Base-by-base conservation (phyloP, 1,140 invertebrate genomes). In the Pantala flavescens region DNA sequence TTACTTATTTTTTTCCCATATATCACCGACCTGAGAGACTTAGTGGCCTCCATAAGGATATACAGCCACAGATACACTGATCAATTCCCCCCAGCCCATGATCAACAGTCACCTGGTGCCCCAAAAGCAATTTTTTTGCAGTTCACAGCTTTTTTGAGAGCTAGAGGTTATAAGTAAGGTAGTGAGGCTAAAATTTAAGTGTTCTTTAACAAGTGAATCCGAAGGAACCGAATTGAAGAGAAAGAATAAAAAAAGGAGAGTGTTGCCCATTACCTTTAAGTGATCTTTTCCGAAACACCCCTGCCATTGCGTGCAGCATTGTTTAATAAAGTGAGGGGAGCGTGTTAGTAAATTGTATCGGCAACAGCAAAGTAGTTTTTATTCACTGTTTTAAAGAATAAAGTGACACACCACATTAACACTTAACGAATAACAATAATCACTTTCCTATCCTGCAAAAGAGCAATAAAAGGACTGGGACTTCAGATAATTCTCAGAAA, bases 231-330 rank as follows among this genome's bases (percentile, higher is more conserved):
- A 76, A 73, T 75, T 74, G 74, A 77, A 77, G 77, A 79, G 75
- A 78, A 77, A 73, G 72, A 78, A 77, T 74, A 78, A 78, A 63
- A 76, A 79, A 77, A 75, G 76, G 76, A 78, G 77, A 80, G 80
- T 82, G 81, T 82, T 80, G 80, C 79, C 79, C 79, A 81, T 83
- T 82, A 91, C 90, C 90, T 92, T 92, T 92, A 89, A 92, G 90
- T 88, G 91, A 93, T 91, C 91, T 91, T 92, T 93, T 93, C 90
- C 91, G 90, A 92, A 92, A 93, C 89, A 92, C 90, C 88, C 91
- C 91, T 93, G 85, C 82, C 79, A 82, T 82, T 78, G 82, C 71
- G 71, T 72, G 71, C 71, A 72, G 71, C 71, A 72, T 72, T 24
- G 23, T 76, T 49, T 71, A 77, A 73, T 72, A 71, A 71, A 77